These are phyloP conservation scores for Melinaea marsaeus DNA, from an alignment of 2,888 invertebrate species.

Conservation along the genomic window DNA sequence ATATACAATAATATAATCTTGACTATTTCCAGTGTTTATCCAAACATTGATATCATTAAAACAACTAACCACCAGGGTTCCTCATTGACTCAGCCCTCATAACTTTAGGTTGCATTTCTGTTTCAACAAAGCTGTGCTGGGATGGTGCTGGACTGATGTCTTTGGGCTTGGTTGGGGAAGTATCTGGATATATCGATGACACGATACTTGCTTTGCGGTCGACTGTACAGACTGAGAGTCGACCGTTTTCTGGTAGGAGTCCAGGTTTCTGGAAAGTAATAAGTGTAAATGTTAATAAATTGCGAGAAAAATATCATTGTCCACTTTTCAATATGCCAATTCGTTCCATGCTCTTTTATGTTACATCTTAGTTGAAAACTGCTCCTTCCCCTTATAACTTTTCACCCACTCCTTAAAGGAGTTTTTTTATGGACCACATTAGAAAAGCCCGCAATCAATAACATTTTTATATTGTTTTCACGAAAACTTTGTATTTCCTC, in stretches of 20 bases:
- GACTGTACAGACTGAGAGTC: slow-evolving; percentile 66
- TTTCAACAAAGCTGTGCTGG: slow-evolving; percentile 64
- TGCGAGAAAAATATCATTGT: neutral
- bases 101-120: slow-evolving; percentile 44
- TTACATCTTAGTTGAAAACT: too few species aligned
- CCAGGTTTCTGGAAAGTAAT: slow-evolving; percentile 54
- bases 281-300: neutral
- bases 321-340: too few species aligned
- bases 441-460: too few species aligned
- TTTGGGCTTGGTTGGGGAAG: slow-evolving; percentile 60
- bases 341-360: too few species aligned
- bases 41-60: neutral
- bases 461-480: too few species aligned
- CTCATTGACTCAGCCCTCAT: slow-evolving; percentile 62
- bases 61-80: slow-evolving; percentile 39
- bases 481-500: too few species aligned
- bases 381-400: too few species aligned
- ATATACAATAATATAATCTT: too few species aligned
- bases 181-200: slow-evolving; percentile 65
- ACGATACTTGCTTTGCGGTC: slow-evolving; percentile 72
- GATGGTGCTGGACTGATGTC: slow-evolving; percentile 68
- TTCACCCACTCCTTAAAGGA: too few species aligned
- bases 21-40: neutral
- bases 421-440: neutral
- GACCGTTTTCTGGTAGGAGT: slow-evolving; percentile 59